These are phyloP conservation scores for Eupithecia vulgata DNA, from an alignment of 2,888 invertebrate genomes.

Conservation along the genomic window DNA sequence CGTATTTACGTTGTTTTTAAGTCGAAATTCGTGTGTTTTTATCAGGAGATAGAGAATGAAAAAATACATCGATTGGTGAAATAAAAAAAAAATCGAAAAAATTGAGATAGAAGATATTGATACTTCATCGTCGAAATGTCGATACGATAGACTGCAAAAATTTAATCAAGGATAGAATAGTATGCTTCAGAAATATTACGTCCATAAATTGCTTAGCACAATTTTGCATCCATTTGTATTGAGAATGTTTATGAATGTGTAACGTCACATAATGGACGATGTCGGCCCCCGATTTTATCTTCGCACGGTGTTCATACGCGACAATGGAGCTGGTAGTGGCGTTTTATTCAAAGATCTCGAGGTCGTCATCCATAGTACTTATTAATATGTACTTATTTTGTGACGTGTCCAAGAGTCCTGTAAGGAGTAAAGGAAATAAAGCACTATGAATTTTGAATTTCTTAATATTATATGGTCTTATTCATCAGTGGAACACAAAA, in stretches of 20 bases:
- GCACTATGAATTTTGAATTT: too few relatives aligned
- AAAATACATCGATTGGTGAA: too few relatives aligned
- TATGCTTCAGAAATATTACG: neutral
- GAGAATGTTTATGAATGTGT: constrained; percentile 36
- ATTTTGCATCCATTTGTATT: constrained; percentile 40
- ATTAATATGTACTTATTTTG: too few relatives aligned
- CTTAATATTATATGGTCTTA: neutral
- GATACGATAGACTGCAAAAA: neutral
- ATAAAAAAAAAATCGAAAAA: too few relatives aligned
- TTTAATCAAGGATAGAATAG: neutral
- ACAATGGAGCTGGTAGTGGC: constrained; percentile 50
- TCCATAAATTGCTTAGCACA: constrained; percentile 35
- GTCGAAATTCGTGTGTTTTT: too few relatives aligned
- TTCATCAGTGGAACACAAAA: constrained; percentile 3
- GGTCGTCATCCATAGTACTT: constrained; percentile 44
- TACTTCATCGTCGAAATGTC: too few relatives aligned
- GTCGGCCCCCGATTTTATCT: constrained; percentile 54
- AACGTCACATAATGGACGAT: constrained; percentile 50
- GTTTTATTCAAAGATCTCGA: constrained; percentile 53
- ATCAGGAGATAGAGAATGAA: too few relatives aligned
- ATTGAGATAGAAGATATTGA: too few relatives aligned
- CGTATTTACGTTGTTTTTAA: too few relatives aligned
- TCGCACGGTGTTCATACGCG: constrained; percentile 51
- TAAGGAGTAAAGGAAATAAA: too few relatives aligned
- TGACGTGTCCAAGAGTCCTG: too few relatives aligned